These are phyloP conservation scores for Acomys russatus DNA, from an alignment of 2,797 vertebrate species.

Conservation along the genomic window DNA sequence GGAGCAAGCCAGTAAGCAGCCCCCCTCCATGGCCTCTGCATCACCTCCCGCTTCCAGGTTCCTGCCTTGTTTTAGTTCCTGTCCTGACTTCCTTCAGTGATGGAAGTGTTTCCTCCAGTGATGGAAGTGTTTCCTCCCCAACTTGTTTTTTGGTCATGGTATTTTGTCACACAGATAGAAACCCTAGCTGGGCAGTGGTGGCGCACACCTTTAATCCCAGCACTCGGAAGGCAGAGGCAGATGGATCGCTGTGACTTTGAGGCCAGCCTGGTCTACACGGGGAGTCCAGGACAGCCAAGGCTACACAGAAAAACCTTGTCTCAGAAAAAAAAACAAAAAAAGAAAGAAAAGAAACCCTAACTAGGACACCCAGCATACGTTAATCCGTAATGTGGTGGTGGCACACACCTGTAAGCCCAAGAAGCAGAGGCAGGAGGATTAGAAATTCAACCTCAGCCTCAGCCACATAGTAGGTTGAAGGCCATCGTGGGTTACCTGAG, in stretches of 20 bases:
- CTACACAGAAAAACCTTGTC: no score
- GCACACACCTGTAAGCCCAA: neutral
- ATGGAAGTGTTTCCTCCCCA: neutral
- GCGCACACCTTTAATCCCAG: no score
- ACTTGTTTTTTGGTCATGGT: neutral
- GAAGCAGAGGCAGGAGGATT: neutral
- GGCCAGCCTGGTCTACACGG: no score
- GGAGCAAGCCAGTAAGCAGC: neutral
- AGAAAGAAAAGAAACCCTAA: neutral
- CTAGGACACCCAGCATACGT: neutral
- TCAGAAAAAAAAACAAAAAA: no score
- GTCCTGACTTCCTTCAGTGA: neutral
- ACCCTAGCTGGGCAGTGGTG: no score
- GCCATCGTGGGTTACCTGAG: no score
- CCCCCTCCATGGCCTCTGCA: neutral
- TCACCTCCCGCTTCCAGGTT: neutral
- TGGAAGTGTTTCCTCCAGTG: neutral
- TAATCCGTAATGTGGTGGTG: neutral
- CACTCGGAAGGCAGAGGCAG: no score
- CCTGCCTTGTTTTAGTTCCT: neutral
- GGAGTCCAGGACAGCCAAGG: no score
- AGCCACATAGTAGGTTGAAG: no score
- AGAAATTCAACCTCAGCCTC: neutral
- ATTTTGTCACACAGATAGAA: neutral
- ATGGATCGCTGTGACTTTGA: no score